Percentiles rank a stretch among this genome's conserved stretches.
Conservation (phyloP, 2,113 vertebrate species). For the Cyphomyrus plagiostoma region DNA sequence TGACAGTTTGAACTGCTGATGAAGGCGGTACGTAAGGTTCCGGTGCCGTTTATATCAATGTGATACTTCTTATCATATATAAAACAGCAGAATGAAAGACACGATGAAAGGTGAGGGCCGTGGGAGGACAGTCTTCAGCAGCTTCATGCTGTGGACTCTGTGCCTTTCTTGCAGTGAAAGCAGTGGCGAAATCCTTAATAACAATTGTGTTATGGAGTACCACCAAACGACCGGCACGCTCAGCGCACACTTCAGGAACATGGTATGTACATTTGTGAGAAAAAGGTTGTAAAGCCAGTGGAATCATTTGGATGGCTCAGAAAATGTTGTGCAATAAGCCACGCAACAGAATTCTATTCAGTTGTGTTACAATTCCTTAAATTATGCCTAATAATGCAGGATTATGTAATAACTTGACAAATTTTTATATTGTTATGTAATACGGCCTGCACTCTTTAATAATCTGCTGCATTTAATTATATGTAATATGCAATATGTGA, state of each 20-base stretch:
- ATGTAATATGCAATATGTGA: neutral
- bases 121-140: neutral
- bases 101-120: neutral
- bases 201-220: conserved; percentile 96
- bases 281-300: neutral
- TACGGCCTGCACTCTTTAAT: neutral
- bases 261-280: conserved; percentile 63
- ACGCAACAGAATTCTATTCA: neutral
- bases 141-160: neutral
- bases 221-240: conserved; percentile 90
- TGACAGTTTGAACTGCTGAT: neutral
- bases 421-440: neutral
- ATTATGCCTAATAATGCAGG: neutral
- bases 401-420: neutral
- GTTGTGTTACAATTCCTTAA: neutral
- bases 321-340: neutral
- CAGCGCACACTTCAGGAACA: conserved; percentile 92
- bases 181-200: conserved; percentile 93
- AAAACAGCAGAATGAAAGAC: neutral
- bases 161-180: conserved; percentile 67
- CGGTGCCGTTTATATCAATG: neutral
- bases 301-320: neutral
- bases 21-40: neutral
- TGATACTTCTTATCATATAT: neutral
- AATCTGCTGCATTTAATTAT: neutral